Evolutionary conservation across 2,113 vertebrate genomes (phyloP).

Genomic region (Archilochus colubris): DNA sequence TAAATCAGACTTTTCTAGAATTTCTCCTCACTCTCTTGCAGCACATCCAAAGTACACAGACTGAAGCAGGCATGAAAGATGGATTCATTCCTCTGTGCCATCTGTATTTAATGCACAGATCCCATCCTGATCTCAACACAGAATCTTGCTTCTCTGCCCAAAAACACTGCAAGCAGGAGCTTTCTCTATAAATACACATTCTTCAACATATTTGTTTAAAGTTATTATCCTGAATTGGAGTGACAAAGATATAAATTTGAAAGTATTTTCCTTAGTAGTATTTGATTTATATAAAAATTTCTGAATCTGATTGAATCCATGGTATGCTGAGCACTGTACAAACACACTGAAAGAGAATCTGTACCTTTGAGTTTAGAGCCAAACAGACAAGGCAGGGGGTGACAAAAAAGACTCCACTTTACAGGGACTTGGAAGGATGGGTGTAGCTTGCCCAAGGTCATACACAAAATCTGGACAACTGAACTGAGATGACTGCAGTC

Average conservation of each 20-base stretch:
- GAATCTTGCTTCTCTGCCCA: not conserved
- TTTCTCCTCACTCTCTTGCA: not conserved
- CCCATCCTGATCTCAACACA: not conserved
- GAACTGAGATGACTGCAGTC: not conserved
- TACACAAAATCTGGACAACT: not conserved
- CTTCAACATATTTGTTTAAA: slow-evolving; percentile 16
- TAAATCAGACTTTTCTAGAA: not conserved
- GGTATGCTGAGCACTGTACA: not conserved
- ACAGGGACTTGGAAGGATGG: not conserved
- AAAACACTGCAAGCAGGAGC: not conserved
- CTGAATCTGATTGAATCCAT: not conserved
- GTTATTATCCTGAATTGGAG: not conserved
- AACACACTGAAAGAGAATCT: not conserved
- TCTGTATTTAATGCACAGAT: slow-evolving; percentile 3
- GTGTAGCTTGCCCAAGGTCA: not conserved
- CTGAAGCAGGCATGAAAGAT: not conserved
- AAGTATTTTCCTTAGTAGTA: not conserved
- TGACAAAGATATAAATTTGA: not conserved
- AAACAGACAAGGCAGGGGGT: not conserved
- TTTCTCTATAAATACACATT: not conserved
- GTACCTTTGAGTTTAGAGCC: not conserved
- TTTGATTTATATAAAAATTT: not conserved
- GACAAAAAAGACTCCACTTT: not conserved
- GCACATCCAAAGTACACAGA: not conserved
- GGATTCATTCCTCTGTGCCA: not conserved